Evolutionary conservation across 23 tunicate genomes (phyloP), one percentile per base, ranked within the genome.

Genomic region (Clavelina lepadiformis): DNA sequence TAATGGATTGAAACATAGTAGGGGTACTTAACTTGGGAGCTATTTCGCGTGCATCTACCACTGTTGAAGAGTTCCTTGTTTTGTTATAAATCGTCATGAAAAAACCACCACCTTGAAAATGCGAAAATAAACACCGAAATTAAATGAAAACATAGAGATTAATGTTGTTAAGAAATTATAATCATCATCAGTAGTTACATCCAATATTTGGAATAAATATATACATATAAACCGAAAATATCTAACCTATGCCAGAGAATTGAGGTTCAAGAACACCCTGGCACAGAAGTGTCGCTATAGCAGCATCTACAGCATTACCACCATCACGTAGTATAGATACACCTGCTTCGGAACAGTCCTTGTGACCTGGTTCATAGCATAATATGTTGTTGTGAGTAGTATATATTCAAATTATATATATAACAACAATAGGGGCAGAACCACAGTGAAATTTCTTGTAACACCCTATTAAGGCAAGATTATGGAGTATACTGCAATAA

Each of bases 271-370:
- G 89, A 37, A 89, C 97, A 29, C 97, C 97, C 64, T 89, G 72
- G 41, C 97, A 89, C 26, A 89, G 61, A 46, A 68, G 18, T 7
- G 97, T 63, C 0, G 97, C 88, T 62, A 89, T 81, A 5, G 97
- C 88, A n/a, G 89, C 89, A 81, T 89, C 97, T 35, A 89, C 89
- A 25, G 97, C 97, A 69, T 75, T 89, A 11, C 97, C 97, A 31
- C 97, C 97, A 0, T 68, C 79, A 35, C 63, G 49, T 66, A 89
- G 45, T 13, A 81, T 69, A 0, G 69, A 36, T 28, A 51, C 69
- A 22, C 97, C 97, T 28, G 70, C 72, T 11, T 55, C 58, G 24
- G 97, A 81, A 56, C 97, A 89, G 36, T 81, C 79, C 20, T 55
- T 46, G 19, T 75, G 73, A 28, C 89, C 97, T 86, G 28, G n/a